These are phyloP conservation scores for Furnarius figulus DNA, from an alignment of 2,113 vertebrate species.

Conservation along the genomic window DNA sequence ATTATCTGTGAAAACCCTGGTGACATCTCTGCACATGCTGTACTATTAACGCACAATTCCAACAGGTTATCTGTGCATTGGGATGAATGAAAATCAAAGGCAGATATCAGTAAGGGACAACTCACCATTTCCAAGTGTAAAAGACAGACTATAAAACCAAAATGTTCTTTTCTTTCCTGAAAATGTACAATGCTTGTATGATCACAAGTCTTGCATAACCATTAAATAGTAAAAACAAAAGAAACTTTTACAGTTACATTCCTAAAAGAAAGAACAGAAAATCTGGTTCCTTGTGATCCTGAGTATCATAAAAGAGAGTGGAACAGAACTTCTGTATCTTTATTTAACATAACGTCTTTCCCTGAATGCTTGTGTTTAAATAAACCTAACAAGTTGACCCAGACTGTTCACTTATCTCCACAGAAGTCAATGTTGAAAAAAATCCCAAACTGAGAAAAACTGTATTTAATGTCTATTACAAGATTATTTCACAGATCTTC, in stretches of 20 bases:
- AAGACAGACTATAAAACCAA: not conserved
- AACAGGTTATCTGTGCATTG: not conserved
- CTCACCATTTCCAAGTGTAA: not conserved
- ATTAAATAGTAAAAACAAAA: slow-evolving; percentile 8
- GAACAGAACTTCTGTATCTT: not conserved
- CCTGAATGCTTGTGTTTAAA: not conserved
- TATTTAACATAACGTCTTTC: not conserved
- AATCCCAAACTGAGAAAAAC: not conserved
- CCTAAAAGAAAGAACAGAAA: not conserved
- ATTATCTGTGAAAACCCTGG: not conserved
- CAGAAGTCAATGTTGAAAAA: not conserved
- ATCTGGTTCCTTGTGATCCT: not conserved
- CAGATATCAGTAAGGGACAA: not conserved
- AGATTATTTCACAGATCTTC: not conserved
- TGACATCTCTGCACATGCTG: not conserved
- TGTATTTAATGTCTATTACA: not conserved
- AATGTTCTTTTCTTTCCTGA: not conserved
- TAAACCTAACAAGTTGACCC: not conserved
- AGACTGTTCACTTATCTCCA: not conserved
- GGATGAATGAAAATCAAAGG: slow-evolving; percentile 37
- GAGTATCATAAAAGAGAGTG: not conserved
- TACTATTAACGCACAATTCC: slow-evolving; percentile 21
- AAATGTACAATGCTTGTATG: not conserved
- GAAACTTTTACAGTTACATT: not conserved
- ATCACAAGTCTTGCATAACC: not conserved